Evolutionary conservation across 2,113 vertebrate genomes (phyloP).

Genomic region (Stomatorhinus ivindoensis): DNA sequence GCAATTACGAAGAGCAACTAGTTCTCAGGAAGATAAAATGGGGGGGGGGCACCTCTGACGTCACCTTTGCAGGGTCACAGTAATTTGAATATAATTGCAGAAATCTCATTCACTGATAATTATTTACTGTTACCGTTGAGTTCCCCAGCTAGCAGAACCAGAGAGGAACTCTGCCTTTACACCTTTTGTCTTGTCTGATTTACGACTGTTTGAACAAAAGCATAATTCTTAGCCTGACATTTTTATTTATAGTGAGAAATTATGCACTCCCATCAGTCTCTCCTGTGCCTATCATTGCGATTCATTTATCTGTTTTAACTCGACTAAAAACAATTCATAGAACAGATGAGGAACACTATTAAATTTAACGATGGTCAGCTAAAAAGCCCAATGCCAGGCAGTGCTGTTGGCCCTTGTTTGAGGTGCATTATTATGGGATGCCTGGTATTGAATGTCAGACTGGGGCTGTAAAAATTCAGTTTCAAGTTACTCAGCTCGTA

Average conservation of each 20-base stretch:
- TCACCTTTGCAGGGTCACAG: not conserved
- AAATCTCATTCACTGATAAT: not conserved
- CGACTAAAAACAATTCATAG: slow-evolving; percentile 5
- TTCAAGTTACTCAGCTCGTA: slow-evolving; percentile 12
- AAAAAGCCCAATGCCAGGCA: not conserved
- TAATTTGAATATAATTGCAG: not conserved
- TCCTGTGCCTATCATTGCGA: not conserved
- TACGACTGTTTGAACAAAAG: not conserved
- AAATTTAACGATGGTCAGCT: slow-evolving; percentile 12
- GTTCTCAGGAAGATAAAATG: not conserved
- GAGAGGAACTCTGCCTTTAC: not conserved
- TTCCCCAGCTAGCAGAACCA: not conserved
- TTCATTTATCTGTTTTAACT: slow-evolving; percentile 14
- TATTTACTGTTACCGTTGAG: not conserved
- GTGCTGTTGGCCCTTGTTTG: not conserved
- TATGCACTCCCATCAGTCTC: not conserved
- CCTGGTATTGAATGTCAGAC: slow-evolving; percentile 8
- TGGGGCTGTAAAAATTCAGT: slow-evolving; percentile 22
- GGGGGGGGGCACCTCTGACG: not conserved
- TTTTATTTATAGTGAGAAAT: slow-evolving; percentile 10
- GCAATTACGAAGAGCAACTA: not conserved
- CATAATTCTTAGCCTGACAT: not conserved
- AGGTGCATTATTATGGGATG: slow-evolving; percentile 9
- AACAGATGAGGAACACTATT: slow-evolving; percentile 3
- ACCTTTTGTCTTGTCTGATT: not conserved